These are phyloP conservation scores for Picathartes gymnocephalus DNA, from an alignment of 2,113 vertebrate genomes.

Conservation along the genomic window DNA sequence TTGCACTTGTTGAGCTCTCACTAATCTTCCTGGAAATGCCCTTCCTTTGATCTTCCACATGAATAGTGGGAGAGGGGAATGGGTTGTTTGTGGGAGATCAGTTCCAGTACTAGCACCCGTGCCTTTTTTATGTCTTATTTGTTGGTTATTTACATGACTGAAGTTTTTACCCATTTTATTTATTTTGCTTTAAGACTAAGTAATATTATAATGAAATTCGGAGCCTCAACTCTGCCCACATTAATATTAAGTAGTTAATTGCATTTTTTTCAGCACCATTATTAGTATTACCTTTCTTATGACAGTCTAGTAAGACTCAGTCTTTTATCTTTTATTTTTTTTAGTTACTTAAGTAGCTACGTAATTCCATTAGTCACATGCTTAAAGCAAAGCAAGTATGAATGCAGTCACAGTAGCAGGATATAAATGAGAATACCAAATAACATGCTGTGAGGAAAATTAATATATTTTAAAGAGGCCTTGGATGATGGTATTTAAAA, in stretches of 20 bases:
- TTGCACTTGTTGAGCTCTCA: background rate
- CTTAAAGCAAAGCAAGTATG: background rate
- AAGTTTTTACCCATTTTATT: background rate
- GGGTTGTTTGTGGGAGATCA: background rate
- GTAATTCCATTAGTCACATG: background rate
- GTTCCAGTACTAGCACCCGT: rapidly evolving
- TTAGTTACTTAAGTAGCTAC: background rate
- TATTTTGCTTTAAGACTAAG: background rate
- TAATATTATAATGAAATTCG: background rate
- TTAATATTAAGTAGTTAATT: background rate
- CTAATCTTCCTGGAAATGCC: background rate
- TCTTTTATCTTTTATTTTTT: background rate
- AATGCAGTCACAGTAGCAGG: background rate
- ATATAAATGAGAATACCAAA: background rate
- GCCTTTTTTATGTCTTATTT: background rate
- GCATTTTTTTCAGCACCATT: background rate
- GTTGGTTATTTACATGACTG: background rate
- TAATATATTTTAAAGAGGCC: background rate
- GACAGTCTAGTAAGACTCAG: background rate
- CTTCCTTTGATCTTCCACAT: background rate
- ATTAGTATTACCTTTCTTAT: background rate
- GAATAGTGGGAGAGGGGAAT: background rate
- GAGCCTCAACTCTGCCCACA: rapidly evolving
- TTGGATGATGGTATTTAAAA: background rate
- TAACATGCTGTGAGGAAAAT: background rate